These are phyloP conservation scores for Aphelocoma californica DNA, from an alignment of 2,797 vertebrate species.

Conservation along the genomic window DNA sequence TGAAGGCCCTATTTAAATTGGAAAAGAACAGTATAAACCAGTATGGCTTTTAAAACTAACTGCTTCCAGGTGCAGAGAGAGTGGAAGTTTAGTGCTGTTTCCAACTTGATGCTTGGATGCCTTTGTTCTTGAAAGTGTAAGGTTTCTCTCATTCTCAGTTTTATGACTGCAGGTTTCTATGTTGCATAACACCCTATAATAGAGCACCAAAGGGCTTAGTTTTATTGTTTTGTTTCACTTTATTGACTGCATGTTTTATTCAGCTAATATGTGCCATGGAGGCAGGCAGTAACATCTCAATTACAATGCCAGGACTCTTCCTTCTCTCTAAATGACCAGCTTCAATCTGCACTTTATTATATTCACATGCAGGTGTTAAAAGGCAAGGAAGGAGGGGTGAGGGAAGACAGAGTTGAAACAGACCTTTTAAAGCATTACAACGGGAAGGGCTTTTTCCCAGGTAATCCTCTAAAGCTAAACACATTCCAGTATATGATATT, in stretches of 20 bases:
- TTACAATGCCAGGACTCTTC: slow-evolving; percentile 50
- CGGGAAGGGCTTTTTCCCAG: background rate
- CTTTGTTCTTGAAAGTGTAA: slow-evolving; percentile 73
- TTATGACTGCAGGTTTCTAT: slow-evolving; percentile 73
- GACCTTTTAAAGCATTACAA: background rate
- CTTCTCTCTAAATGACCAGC: slow-evolving; percentile 17
- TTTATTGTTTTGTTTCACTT: slow-evolving; percentile 78
- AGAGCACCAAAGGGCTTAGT: slow-evolving; percentile 67
- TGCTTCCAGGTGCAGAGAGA: slow-evolving; percentile 78
- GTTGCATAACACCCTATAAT: slow-evolving; percentile 71
- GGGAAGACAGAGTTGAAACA: background rate
- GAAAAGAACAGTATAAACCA: slow-evolving; percentile 65
- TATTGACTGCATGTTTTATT: slow-evolving; percentile 74
- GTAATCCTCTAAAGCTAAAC: slow-evolving; percentile 20
- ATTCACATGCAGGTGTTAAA: slow-evolving; percentile 59
- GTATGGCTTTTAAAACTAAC: slow-evolving; percentile 73
- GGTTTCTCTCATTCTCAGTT: slow-evolving; percentile 65
- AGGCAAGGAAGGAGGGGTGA: background rate
- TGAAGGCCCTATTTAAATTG: slow-evolving; percentile 60
- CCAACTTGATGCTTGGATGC: slow-evolving; percentile 36
- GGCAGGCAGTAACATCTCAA: slow-evolving; percentile 65
- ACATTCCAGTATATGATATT: slow-evolving; percentile 17
- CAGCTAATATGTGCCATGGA: slow-evolving; percentile 63
- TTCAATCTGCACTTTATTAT: slow-evolving; percentile 48
- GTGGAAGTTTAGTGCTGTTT: slow-evolving; percentile 29